Evolutionary conservation across 2,113 vertebrate species (phyloP).

Genomic region (Daboia siamensis): DNA sequence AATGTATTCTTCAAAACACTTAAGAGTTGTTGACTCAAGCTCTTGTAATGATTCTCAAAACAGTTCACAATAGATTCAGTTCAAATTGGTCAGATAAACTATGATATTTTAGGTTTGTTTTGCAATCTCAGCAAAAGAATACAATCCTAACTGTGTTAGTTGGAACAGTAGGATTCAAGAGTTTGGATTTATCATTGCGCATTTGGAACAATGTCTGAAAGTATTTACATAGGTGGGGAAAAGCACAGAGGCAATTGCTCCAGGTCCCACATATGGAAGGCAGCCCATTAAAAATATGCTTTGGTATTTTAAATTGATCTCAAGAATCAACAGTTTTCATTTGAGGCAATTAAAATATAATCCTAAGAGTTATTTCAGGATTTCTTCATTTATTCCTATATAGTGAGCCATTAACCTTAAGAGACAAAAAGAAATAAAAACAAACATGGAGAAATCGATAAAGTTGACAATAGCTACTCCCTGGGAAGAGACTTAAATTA

Average conservation of each 20-base stretch:
- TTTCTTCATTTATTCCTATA: not conserved
- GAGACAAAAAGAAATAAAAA: not conserved
- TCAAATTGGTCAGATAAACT: not conserved
- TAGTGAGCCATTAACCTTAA: not conserved
- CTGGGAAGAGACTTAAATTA: not conserved
- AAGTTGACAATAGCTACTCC: not conserved
- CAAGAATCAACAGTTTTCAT: not conserved
- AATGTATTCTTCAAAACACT: constrained; percentile 6
- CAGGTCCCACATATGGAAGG: not conserved
- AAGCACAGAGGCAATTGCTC: not conserved
- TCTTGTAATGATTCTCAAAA: not conserved
- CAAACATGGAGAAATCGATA: not conserved
- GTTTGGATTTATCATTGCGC: not conserved
- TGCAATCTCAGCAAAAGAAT: not conserved
- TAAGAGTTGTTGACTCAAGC: not conserved
- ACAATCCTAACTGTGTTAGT: not conserved
- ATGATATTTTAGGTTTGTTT: not conserved
- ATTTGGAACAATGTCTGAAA: not conserved
- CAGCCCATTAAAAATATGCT: not conserved
- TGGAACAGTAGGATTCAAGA: not conserved
- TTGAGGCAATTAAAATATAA: not conserved
- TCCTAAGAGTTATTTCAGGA: not conserved
- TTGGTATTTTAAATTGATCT: not conserved
- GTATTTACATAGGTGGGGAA: not conserved
- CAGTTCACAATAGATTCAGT: not conserved